phyloP scores from a whole-genome alignment of 2,113 vertebrate genomes.

The Cynoglossus semilaevis region DNA sequence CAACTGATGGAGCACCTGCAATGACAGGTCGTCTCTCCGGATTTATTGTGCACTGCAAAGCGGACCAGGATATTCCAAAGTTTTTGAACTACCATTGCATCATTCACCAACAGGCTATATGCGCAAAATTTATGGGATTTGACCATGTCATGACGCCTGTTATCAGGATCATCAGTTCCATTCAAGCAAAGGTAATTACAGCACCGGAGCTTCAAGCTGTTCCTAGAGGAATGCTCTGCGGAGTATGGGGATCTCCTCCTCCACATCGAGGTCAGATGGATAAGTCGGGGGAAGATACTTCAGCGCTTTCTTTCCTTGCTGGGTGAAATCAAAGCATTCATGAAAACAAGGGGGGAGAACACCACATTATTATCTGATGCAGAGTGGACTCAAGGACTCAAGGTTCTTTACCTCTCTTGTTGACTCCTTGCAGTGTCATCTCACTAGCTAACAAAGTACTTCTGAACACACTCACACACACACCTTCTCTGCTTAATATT shows the following conservation, averaged over 20 bases:
- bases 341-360: neutral
- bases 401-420: too few relatives aligned
- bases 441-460: neutral
- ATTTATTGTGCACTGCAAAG: conserved; percentile 1
- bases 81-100: neutral
- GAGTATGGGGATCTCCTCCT: neutral
- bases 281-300: neutral
- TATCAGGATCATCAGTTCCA: neutral
- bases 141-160: neutral
- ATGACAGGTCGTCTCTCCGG: neutral
- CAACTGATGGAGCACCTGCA: neutral
- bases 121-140: neutral
- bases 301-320: neutral
- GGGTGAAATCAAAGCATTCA: neutral
- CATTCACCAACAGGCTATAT: neutral
- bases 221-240: neutral
- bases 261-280: neutral
- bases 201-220: neutral
- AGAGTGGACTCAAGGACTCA: too few relatives aligned
- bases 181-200: neutral
- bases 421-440: neutral
- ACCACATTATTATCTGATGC: neutral
- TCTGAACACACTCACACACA: neutral
- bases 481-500: neutral
- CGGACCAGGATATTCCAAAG: neutral